Conservation (phyloP, 2,888 invertebrate species). For the Odontocolon sp. region DNA sequence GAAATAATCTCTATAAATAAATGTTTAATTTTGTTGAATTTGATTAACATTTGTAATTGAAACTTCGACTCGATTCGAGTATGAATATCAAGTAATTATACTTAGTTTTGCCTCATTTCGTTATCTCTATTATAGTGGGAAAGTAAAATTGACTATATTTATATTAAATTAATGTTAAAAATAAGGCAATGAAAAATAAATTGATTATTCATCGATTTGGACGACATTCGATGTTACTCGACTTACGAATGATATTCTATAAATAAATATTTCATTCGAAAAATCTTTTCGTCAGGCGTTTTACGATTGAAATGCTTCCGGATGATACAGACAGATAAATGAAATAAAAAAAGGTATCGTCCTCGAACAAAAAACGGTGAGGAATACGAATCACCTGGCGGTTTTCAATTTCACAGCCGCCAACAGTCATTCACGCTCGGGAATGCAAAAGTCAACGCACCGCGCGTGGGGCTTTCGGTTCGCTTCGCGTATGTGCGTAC, state of each 20-base stretch:
- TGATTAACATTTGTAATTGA: not conserved
- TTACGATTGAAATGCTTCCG: not conserved
- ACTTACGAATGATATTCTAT: not conserved
- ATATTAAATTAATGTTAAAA: too few species aligned
- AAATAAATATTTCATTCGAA: not conserved
- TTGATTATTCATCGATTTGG: too few species aligned
- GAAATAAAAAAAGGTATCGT: not conserved
- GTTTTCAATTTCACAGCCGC: slow-evolving; percentile 21
- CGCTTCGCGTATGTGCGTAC: not conserved
- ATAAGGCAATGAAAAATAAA: too few species aligned
- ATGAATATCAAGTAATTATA: too few species aligned
- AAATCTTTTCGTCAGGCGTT: not conserved
- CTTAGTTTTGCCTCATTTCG: too few species aligned
- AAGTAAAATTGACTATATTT: too few species aligned
- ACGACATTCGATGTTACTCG: too few species aligned
- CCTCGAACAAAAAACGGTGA: not conserved
- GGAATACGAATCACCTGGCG: slow-evolving; percentile 14
- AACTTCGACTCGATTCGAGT: too few species aligned
- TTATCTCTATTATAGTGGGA: too few species aligned
- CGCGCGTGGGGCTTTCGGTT: slow-evolving; percentile 18
- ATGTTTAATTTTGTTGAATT: not conserved
- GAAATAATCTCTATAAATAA: not conserved
- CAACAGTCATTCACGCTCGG: not conserved
- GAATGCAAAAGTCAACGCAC: slow-evolving; percentile 43
- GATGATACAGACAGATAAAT: not conserved